Conservation (phyloP, 2,797 vertebrate genomes). For the Alectoris magna region DNA sequence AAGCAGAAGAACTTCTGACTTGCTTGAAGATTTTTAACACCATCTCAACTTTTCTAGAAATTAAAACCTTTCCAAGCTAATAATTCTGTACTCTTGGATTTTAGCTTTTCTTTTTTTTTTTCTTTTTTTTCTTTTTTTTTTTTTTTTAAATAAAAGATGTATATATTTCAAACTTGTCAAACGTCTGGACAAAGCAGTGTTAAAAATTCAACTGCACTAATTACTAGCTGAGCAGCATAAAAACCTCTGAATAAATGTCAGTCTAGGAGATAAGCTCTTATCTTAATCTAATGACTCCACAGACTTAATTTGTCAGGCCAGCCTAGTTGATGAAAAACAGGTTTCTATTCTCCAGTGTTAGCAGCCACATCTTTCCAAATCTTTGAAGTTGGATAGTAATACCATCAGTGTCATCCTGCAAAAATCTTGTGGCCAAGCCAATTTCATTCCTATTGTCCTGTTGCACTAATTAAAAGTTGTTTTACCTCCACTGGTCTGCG, state of each 20-base stretch:
- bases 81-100: conserved; percentile 43
- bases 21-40: conserved; percentile 46
- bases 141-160: conserved; percentile 49
- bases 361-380: conserved; percentile 91
- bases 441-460: conserved; percentile 87
- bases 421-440: conserved; percentile 85
- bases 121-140: background rate
- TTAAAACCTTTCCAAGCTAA: conserved; percentile 66
- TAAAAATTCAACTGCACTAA: conserved; percentile 91
- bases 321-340: conserved; percentile 90
- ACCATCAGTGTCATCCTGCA: conserved; percentile 84
- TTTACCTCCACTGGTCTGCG: conserved; percentile 67
- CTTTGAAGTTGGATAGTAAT: conserved; percentile 85
- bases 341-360: conserved; percentile 89
- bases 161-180: conserved; percentile 72
- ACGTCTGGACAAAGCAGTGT: conserved; percentile 81
- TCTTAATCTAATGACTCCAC: conserved; percentile 98
- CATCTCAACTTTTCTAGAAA: conserved; percentile 64
- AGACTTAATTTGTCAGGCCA: conserved; percentile 97
- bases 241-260: conserved; percentile 96
- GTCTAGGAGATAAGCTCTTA: conserved; percentile 96
- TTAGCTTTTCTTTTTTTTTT: conserved; percentile 12
- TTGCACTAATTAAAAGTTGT: conserved; percentile 79
- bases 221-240: conserved; percentile 91
- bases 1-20: conserved; percentile 47